Evolutionary conservation across 2,797 vertebrate genomes (phyloP), one percentile per base, ranked within the genome.

Genomic region (Anabacerthia variegaticeps): DNA sequence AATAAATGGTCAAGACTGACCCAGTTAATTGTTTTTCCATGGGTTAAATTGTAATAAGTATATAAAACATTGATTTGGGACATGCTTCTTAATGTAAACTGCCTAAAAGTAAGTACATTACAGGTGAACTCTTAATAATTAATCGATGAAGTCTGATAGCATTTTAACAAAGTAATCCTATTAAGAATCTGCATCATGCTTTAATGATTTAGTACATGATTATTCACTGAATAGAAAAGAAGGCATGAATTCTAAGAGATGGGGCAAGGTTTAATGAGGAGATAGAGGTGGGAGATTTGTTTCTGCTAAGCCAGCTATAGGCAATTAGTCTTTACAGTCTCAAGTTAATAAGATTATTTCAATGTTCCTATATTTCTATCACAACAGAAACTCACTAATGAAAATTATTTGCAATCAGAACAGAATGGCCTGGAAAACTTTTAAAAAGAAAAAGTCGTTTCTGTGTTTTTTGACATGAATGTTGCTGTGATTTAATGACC

Each of bases 281-380:
- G 74, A 81, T 83, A 89, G 93, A 95, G 91, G 67, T 63, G 41
- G 14, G 65, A 85, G 94, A 95, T 96, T 92, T 95, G 67, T 96
- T 93, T 84, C 85, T 90, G 71, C 86, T 95, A 95, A 97, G 69
- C 92, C 92, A 95, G 34, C 85, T 94, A 51, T 43, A 87, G 88
- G 83, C 85, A 95, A 93, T 97, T 97, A 96, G 43, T 81, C 59
- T 94, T 92, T 74, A 81, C 58, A 85, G 74, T 77, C 52, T 95
- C 78, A 76, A 73, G 26, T 91, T 97, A 96, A 95, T 90, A 75
- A 90, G 95, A 93, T 96, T 96, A 92, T 94, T 91, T 87, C 74
- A 69, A 3, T 71, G 66, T 89, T 95, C 37, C 46, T 81, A 17
- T 73, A 63, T 85, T 89, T 66, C 34, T 89, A 22, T 63, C 51